phyloP scores from a whole-genome alignment of 2,888 invertebrate species.

The Brachypalpus laphriformis region DNA sequence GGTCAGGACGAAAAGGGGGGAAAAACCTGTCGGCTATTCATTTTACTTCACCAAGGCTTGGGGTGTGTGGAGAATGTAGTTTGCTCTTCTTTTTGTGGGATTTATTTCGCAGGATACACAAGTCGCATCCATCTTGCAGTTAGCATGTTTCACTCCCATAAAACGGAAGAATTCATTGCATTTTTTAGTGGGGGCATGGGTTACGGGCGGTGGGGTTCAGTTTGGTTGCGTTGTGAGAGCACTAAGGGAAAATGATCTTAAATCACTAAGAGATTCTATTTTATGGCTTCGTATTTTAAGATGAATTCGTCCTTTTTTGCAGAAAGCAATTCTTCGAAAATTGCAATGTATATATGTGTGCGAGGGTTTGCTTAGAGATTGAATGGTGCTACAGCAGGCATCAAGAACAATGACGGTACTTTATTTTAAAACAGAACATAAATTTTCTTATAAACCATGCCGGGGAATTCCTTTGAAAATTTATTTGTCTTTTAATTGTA shows the following conservation, averaged over 20 bases:
- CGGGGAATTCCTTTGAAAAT: constrained; percentile 8
- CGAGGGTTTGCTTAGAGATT: constrained; percentile 46
- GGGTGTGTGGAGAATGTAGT: background rate
- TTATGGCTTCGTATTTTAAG: constrained; percentile 66
- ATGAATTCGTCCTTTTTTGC: constrained; percentile 59
- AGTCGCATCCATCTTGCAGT: constrained; percentile 73
- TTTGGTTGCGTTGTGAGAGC: constrained; percentile 49
- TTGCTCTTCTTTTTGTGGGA: constrained; percentile 23
- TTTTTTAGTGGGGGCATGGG: constrained; percentile 36
- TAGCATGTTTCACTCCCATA: constrained; percentile 74
- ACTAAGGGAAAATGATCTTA: constrained; percentile 68
- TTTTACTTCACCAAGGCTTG: constrained; percentile 32
- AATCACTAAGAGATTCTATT: constrained; percentile 70
- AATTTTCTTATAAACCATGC: constrained; percentile 52
- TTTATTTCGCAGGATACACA: constrained; percentile 68
- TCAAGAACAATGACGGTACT: constrained; percentile 68
- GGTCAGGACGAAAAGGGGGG: constrained; percentile 1
- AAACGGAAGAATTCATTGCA: constrained; percentile 72
- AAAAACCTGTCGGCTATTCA: constrained; percentile 57
- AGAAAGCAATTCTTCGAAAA: constrained; percentile 1
- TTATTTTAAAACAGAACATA: constrained; percentile 61
- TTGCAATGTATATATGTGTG: background rate
- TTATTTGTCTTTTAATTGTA: constrained; percentile 13
- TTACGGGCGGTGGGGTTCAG: background rate
- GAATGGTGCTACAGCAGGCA: constrained; percentile 63